phyloP scores from a whole-genome alignment of 2,797 vertebrate genomes.

The Distichodus sexfasciatus region DNA sequence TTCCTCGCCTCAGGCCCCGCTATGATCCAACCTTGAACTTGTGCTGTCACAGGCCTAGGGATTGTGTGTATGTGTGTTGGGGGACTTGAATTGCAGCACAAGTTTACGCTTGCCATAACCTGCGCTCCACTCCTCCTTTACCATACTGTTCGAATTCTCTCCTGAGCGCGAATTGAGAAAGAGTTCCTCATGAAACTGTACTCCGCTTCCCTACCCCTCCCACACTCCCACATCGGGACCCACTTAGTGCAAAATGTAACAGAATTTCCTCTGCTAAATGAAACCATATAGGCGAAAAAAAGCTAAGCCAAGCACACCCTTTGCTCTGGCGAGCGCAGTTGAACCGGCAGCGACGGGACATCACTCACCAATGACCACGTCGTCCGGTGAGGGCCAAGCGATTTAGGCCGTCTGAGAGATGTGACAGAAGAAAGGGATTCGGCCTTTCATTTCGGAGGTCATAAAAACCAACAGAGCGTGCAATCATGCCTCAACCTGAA shows the following conservation, averaged over 20 bases:
- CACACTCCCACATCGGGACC: conserved; percentile 67
- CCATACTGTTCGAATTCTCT: conserved; percentile 76
- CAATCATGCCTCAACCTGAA: conserved; percentile 18
- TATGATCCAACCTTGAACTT: conserved; percentile 74
- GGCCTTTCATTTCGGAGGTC: conserved; percentile 25
- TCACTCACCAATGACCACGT: conserved; percentile 54
- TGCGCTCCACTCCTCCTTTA: conserved; percentile 45
- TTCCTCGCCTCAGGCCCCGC: conserved; percentile 61
- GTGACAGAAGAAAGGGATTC: conserved; percentile 16
- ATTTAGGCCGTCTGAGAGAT: conserved; percentile 30
- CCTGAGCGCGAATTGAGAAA: conserved; percentile 61
- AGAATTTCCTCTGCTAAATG: conserved; percentile 78
- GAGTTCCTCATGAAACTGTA: conserved; percentile 75
- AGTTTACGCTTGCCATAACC: conserved; percentile 73
- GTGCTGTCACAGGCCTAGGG: conserved; percentile 64
- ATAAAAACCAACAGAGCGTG: conserved; percentile 24
- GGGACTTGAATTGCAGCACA: conserved; percentile 60
- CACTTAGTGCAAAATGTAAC: conserved; percentile 77
- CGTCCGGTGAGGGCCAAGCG: conserved; percentile 20
- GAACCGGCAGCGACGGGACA: conserved; percentile 44
- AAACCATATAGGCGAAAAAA: conserved; percentile 72
- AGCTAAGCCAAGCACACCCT: conserved; percentile 62
- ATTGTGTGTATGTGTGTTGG: conserved; percentile 1
- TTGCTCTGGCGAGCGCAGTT: conserved; percentile 44
- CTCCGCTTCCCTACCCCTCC: conserved; percentile 66